Evolutionary conservation across 2,888 invertebrate species (phyloP), one percentile per base, ranked within the genome.

Genomic region (Andrena dorsata): DNA sequence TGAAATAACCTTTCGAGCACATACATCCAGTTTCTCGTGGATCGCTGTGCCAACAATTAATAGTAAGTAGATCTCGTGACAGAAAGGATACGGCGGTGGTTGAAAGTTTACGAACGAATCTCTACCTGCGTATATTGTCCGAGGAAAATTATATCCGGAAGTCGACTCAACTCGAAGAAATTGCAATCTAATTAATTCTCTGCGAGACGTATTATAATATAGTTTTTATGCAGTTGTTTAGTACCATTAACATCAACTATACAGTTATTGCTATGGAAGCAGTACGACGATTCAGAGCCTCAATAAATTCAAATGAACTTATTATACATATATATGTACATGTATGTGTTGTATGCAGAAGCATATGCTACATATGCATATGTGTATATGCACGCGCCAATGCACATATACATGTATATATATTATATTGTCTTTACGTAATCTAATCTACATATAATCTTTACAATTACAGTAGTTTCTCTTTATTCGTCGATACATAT

Each of bases 191-290:
- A 77, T 68, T 85, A 83, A 79, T 74, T 80, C 78, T 85, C 84
- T 84, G 84, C 82, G 83, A 83, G 83, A 85, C 81, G 83, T 72
- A 66, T 84, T 80, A 65, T 82, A 86, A 83, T 83, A 84, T 78
- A 80, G 47, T 76, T 73, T 73, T 70, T 83, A 87, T 87, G 89
- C 82, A 85, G 89, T 90, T 90, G 89, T 90, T 77, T 90, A 91
- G 92, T 90, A 92, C 88, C 89, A 88, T 90, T 89, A 92, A 92
- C 92, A 92, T 92, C 92, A 86, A 92, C 92, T 92, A 92, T 92
- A 92, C 92, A 93, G 88, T 92, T 93, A 93, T 93, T 92, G 92
- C 92, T 93, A 92, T 92, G 91, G 91, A 93, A 93, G 93, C 92
- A 91, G 90, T 92, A 92, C 91, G 90, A 86, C 88, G 90, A 89